Base-by-base conservation (phyloP, 2,888 invertebrate species). In the Drosophila sordidula region DNA sequence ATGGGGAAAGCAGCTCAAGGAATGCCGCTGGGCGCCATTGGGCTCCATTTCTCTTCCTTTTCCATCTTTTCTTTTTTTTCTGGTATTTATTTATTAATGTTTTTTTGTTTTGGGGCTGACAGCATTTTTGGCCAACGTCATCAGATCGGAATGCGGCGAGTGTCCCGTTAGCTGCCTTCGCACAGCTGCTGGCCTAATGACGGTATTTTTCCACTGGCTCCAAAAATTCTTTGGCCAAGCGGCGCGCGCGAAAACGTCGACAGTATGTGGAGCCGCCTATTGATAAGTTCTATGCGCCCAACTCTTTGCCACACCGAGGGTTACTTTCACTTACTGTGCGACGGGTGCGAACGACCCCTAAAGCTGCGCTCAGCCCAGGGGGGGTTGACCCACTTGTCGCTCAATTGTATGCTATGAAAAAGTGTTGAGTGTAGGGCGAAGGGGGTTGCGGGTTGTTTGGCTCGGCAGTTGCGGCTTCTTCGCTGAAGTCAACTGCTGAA, bases 181-280 rank as follows among this genome's bases (percentile, higher is more conserved):
- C 11, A 6, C 58, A 80, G 76, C 90, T 90, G 90, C 80, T 89
- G 81, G 89, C 90, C 90, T 89, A 86, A 89, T 89, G 88, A 81
- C 89, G 89, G 90, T 90, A 90, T 90, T 90, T 89, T 78, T 74
- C 46, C 44, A 49, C 71, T 59, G 78, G 85, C 87, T 86, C 82
- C 86, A 83, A 87, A 86, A 75, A 87, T 86, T 74, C 81, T 68
- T 80, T 46, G 36, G 65, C 66, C 61, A 49, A 42, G 54, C 45
- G 44, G 45, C 18, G 34, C 34, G 34, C 34, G 34, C 34, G 4
- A 34, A 34, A 34, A 12, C 34, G 34, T 12, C 0, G 46, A 45
- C 12, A 4, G n/a, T n/a, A 34, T n/a, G 4, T 45, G 45, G 46
- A 12, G 54, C 46, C 25, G 66, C 85, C 83, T 85, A 70, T 73